These are phyloP conservation scores for Hydropotes inermis DNA, from an alignment of 2,113 vertebrate species.

Conservation along the genomic window DNA sequence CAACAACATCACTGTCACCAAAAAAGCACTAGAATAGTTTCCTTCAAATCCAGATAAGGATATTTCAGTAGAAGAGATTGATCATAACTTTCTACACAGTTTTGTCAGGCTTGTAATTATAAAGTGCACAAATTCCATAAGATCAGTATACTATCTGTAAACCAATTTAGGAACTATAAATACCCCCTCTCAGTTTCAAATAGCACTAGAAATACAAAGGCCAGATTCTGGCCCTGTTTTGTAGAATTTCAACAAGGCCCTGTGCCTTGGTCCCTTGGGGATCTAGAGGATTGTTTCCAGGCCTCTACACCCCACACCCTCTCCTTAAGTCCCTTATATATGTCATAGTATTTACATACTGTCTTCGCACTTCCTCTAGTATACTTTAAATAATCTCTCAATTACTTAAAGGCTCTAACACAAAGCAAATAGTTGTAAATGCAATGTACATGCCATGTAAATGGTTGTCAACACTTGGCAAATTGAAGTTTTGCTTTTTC, in stretches of 20 bases:
- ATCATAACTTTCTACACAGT: background rate
- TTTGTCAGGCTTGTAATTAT: background rate
- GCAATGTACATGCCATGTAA: background rate
- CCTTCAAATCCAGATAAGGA: conserved; percentile 13
- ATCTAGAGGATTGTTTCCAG: background rate
- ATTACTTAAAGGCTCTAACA: background rate
- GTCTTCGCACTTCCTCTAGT: background rate
- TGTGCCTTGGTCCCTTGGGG: background rate
- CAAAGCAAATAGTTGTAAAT: background rate
- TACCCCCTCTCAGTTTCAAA: background rate
- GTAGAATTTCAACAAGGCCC: background rate
- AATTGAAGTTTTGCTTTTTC: background rate
- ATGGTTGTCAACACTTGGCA: background rate
- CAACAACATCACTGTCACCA: background rate
- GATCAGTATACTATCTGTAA: background rate
- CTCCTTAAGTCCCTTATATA: background rate
- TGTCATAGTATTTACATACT: background rate
- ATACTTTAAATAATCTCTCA: background rate
- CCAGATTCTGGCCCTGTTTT: conserved; percentile 4
- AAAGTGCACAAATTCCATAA: background rate
- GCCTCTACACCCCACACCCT: background rate
- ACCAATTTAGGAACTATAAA: conserved; percentile 16
- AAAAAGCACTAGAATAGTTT: background rate
- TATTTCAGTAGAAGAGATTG: background rate
- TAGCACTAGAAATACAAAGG: background rate